A percentile compares a stretch with the other conserved stretches of the same genome.
phyloP scores from a whole-genome alignment of 2,888 invertebrate genomes.

The Euspilapteryx auroguttella region DNA sequence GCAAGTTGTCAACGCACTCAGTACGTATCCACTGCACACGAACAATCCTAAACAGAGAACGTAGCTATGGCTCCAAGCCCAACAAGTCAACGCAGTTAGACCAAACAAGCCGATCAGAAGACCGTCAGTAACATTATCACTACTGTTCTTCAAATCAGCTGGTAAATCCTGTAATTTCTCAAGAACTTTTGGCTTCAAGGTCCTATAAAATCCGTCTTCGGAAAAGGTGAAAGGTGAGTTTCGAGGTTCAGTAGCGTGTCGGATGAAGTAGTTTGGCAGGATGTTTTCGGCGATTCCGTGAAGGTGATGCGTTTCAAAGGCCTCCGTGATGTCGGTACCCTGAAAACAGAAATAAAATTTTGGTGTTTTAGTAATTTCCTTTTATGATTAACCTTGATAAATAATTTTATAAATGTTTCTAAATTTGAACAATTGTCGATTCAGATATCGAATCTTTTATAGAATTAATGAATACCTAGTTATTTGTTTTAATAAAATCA shows the following conservation, averaged over 20 bases:
- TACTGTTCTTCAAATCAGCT: conserved; percentile 22
- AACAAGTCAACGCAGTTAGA: conserved; percentile 23
- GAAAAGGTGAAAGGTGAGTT: conserved; percentile 75
- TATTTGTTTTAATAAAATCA: too few species aligned
- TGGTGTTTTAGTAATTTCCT: too few species aligned
- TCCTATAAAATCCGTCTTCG: conserved; percentile 76
- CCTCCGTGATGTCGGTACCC: conserved; percentile 69
- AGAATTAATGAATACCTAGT: too few species aligned
- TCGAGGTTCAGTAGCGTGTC: conserved; percentile 63
- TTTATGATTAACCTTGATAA: background rate
- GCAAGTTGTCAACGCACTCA: conserved; percentile 49
- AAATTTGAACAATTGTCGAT: too few species aligned
- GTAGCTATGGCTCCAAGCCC: conserved; percentile 22
- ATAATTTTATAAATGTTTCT: background rate
- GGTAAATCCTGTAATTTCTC: conserved; percentile 58
- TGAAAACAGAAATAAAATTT: conserved; percentile 18
- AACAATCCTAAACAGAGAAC: conserved; percentile 21
- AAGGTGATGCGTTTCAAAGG: conserved; percentile 65
- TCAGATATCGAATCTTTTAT: too few species aligned
- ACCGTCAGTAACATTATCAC: conserved; percentile 26
- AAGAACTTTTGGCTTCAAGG: conserved; percentile 65
- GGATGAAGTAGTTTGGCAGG: conserved; percentile 68
- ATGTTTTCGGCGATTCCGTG: conserved; percentile 60
- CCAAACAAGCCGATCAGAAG: conserved; percentile 21
- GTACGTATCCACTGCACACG: conserved; percentile 17